A percentile compares a stretch with the other conserved stretches of the same genome.
phyloP scores from a whole-genome alignment of 1,140 invertebrate genomes.

The Cherax destructor region DNA sequence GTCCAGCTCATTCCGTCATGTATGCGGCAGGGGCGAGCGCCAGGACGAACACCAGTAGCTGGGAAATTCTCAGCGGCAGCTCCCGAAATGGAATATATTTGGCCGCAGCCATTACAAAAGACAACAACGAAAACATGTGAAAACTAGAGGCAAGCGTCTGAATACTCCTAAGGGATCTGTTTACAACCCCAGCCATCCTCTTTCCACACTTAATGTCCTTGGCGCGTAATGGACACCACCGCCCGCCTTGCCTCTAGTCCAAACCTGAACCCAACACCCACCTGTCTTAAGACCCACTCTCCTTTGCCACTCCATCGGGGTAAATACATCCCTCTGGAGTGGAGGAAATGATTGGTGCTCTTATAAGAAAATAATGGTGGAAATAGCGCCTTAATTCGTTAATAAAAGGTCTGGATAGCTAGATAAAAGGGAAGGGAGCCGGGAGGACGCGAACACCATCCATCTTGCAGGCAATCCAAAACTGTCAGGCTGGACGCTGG shows the following conservation, averaged over 20 bases:
- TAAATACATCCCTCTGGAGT: conserved; percentile 28
- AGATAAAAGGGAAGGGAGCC: conserved; percentile 60
- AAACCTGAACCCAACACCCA: not conserved
- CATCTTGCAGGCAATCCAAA: conserved; percentile 51
- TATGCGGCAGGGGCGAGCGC: not conserved
- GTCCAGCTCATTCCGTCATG: not conserved
- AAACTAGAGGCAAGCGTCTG: conserved; percentile 57
- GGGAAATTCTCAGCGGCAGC: conserved; percentile 36
- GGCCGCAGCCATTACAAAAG: conserved; percentile 26
- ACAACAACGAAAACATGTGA: conserved; percentile 61
- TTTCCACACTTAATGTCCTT: conserved; percentile 62
- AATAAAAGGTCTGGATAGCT: conserved; percentile 66
- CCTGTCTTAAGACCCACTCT: conserved; percentile 7
- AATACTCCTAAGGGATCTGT: conserved; percentile 61
- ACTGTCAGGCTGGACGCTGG: conserved; percentile 61
- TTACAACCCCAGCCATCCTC: conserved; percentile 52
- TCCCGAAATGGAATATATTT: conserved; percentile 42
- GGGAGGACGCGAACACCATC: conserved; percentile 48
- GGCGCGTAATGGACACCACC: conserved; percentile 57
- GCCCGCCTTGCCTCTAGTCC: not conserved
- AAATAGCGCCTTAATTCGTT: conserved; percentile 69
- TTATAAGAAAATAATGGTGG: conserved; percentile 70
- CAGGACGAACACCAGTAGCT: not conserved
- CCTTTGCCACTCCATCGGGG: not conserved
- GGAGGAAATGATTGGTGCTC: conserved; percentile 66